Evolutionary conservation across 2,888 invertebrate genomes (phyloP), one percentile per base, ranked within the genome.

Genomic region (Alsophila aescularia): DNA sequence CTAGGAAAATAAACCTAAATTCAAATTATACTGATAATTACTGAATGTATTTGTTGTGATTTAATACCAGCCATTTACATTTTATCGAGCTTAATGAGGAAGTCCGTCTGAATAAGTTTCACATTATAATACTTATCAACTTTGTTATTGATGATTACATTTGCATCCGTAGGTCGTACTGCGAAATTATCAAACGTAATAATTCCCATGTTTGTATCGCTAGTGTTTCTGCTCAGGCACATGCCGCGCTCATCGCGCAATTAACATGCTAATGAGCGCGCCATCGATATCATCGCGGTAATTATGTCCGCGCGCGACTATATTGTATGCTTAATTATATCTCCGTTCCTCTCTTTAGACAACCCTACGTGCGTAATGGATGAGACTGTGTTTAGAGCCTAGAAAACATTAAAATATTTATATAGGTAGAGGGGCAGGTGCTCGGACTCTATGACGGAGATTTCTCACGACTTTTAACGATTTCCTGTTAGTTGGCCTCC

Each of bases 201-300:
- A 75, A 73, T 72, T 75, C 60, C 66, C 72, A 71, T 64, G 71
- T 70, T 62, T 63, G 62, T 67, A 57, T 58, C 55, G 60, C 58
- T 51, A 43, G 50, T 49, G 62, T 56, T 57, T 57, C 16, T 64
- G 67, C 60, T 67, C 67, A 60, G 67, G 69, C 69, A 69, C 75
- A 65, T 68, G 69, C 64, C 66, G 76, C 72, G 73, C 72, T 78
- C 81, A 74, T 75, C 79, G 82, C 73, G 83, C 87, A 88, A 90
- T 91, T 90, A 89, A 85, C 86, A 90, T 90, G 89, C 84, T 88
- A 91, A 90, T 91, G 86, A 87, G 83, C 77, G 79, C 77, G 79
- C 82, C 74, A 79, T 70, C 79, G 90, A 91, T 90, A 90, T 85
- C 85, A 90, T 89, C 90, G 75, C 78, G 69, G 85, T 88, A 86